Base-by-base conservation (phyloP, 1,140 invertebrate genomes). In the Meloidogyne chitwoodi region DNA sequence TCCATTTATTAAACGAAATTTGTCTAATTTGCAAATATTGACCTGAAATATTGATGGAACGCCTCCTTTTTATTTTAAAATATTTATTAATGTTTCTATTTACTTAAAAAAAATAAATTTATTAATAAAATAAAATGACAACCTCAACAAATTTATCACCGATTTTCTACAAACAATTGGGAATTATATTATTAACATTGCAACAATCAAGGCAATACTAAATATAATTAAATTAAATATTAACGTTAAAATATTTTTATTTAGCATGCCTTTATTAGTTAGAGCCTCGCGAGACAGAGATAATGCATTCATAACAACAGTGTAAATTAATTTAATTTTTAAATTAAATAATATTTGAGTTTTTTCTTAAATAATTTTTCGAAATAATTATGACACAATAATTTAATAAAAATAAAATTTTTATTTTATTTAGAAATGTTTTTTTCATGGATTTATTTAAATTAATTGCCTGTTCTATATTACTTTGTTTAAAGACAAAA, bases 361-460 rank as follows among this genome's bases (percentile, higher is more conserved):
- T 22, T 5, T 2, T 26, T 63, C 6, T 63, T 63, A 22, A 63
- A 22, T 63, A 22, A 2, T 26, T 31, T 31, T 31, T 6, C 6
- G 6, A 31, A 31, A 31, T 31, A 31, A 31, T 31, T 31, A n/a
- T n/a, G n/a, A n/a, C n/a, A n/a, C n/a, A n/a, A n/a, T n/a, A n/a
- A n/a, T n/a, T n/a, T n/a, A n/a, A 56, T n/a, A n/a, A 8, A 56
- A 56, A 1, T n/a, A 56, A n/a, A 56, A 0, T 31, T 75, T 41
- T 31, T 27, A 31, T 11, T 62, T n/a, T 6, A n/a, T 27, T 22
- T 34, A 73, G 71, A 5, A 82, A 82, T 74, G 81, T 82, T n/a
- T 75, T 82, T 22, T 63, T 83, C 24, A 82, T 82, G 81, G 81
- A 82, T 71, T 26, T 82, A 26, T 77, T 82, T 31, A 82, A 82